Evolutionary conservation across 2,797 vertebrate species (phyloP), one percentile per base, ranked within the genome.

Genomic region (Myotis planiceps): DNA sequence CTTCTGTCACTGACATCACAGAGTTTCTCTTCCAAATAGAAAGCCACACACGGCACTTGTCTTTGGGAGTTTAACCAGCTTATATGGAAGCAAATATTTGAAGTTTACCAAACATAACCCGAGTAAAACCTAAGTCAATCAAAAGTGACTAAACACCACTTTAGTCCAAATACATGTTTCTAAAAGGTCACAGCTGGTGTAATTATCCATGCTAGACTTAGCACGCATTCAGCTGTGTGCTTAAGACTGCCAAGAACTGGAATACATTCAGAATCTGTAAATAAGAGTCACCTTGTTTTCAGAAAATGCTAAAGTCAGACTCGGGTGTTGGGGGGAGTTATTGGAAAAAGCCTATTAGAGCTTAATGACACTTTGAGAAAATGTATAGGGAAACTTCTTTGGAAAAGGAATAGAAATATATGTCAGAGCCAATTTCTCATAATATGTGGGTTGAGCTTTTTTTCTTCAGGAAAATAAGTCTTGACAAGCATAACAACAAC

Each of bases 111-210:
- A 97, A 98, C 96, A 94, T 86, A 98, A 98, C 98, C 97, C 92
- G 95, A 96, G 96, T 96, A 98, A 98, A 98, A 97, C 94, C 84
- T 81, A 96, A 98, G 97, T 98, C 98, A 98, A 98, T 97, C 98
- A 98, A 93, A 97, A 98, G 92, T 97, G 97, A 97, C 97, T 98
- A 98, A 97, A 98, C 98, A 95, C 86, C 45, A 13, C 97, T 97
- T 97, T 94, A 96, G 98, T 96, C 97, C 98, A 98, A 98, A 98
- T 93, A 90, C 18, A 0, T 95, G 95, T 92, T 97, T 98, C 97
- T 96, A 76, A 98, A 98, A 98, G 98, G 98, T 98, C 98, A 98
- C 98, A 98, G 98, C 96, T 98, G 97, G 96, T 98, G 93, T 90
- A 98, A 98, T 98, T 98, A 98, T 97, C 98, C 97, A 97, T 97